Conservation (phyloP, 2,888 invertebrate genomes). For the Leucoptera coffeella region DNA sequence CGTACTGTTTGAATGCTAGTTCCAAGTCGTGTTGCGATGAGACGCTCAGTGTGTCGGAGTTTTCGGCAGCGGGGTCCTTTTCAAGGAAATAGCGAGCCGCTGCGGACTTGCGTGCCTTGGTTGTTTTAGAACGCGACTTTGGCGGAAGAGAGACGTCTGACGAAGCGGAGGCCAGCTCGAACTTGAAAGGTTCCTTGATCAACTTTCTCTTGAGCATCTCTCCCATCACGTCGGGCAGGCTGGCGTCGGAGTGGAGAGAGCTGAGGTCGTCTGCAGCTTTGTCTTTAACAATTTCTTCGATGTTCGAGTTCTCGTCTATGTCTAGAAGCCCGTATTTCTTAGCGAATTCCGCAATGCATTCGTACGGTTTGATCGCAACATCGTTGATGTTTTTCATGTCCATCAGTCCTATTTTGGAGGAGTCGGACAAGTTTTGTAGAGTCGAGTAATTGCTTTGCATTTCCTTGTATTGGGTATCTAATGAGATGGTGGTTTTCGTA, state of each 20-base stretch:
- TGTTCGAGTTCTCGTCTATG: conserved; percentile 30
- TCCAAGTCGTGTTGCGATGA: conserved; percentile 55
- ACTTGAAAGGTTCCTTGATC: conserved; percentile 44
- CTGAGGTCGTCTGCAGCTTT: conserved; percentile 25
- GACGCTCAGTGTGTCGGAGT: conserved; percentile 33
- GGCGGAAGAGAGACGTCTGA: conserved; percentile 35
- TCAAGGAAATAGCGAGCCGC: conserved; percentile 10
- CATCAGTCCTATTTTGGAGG: conserved; percentile 33
- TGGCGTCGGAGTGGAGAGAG: conserved; percentile 38
- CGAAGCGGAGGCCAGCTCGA: conserved; percentile 33
- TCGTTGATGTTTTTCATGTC: conserved; percentile 39
- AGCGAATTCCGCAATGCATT: conserved; percentile 42
- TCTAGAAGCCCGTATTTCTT: conserved; percentile 30
- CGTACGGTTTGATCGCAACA: conserved; percentile 41
- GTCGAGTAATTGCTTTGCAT: conserved; percentile 5
- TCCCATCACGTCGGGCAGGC: conserved; percentile 43
- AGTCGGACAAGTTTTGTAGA: conserved; percentile 15
- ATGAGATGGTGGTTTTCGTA: conserved; percentile 1
- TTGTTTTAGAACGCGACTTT: conserved; percentile 23
- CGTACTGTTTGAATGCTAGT: conserved; percentile 57
- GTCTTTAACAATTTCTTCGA: conserved; percentile 24
- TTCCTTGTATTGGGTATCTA: conserved; percentile 6
- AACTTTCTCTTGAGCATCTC: conserved; percentile 52
- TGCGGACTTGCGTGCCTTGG: conserved; percentile 11
- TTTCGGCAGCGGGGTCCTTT: conserved; percentile 28